Evolutionary conservation across 1,140 invertebrate genomes (phyloP).

Genomic region (Pseudomyrmex flavicornis): DNA sequence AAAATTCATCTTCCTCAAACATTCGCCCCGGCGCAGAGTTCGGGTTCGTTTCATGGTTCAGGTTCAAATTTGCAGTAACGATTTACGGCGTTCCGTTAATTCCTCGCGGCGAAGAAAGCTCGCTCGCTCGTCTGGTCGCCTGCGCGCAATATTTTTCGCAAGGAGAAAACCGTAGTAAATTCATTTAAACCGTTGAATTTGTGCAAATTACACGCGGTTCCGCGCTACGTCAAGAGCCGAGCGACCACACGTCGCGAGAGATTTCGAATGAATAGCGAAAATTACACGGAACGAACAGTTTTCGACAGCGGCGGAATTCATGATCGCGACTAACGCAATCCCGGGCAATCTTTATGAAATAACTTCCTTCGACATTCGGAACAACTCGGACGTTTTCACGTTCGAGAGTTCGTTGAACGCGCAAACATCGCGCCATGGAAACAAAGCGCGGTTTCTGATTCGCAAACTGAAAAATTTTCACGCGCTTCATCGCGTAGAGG

Average conservation of each 20-base stretch:
- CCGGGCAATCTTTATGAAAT: constrained; percentile 2
- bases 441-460: constrained; percentile 19
- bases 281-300: constrained; percentile 14
- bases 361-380: not conserved
- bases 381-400: not conserved
- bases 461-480: constrained; percentile 63
- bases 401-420: not conserved
- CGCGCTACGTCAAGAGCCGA: not conserved
- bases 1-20: not conserved
- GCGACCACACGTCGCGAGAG: not conserved
- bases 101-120: constrained; percentile 29
- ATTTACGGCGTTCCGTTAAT: constrained; percentile 27
- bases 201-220: constrained; percentile 25
- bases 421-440: not conserved
- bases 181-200: constrained; percentile 20
- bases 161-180: constrained; percentile 5
- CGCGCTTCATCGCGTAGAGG: constrained; percentile 1
- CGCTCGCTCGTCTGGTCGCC: not conserved
- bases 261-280: constrained; percentile 9
- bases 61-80: not conserved
- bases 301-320: constrained; percentile 12
- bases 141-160: constrained; percentile 3
- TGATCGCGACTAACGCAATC: not conserved
- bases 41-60: constrained; percentile 1
- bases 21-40: not conserved